A percentile compares a stretch with the other conserved stretches of the same genome.
phyloP scores from a whole-genome alignment of 2,888 invertebrate genomes.

The Coenonympha arcania region DNA sequence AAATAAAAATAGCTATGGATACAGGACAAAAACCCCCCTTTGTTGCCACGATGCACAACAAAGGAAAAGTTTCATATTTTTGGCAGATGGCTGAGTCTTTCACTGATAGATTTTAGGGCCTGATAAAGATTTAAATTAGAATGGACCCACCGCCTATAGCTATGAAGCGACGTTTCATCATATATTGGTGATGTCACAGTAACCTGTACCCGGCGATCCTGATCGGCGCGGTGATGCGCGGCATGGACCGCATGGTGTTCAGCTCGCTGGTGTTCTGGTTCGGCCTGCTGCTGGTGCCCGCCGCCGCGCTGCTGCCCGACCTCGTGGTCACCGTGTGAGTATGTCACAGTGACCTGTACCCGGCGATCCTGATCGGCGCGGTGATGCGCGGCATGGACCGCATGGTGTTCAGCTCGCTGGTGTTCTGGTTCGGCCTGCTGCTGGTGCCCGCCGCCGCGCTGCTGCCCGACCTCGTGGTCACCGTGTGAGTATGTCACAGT shows the following conservation, averaged over 20 bases:
- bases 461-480: conserved; percentile 89
- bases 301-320: conserved; percentile 90
- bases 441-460: conserved; percentile 91
- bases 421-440: conserved; percentile 95
- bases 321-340: conserved; percentile 91
- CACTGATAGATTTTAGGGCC: too few species aligned
- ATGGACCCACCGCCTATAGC: too few species aligned
- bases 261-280: conserved; percentile 96
- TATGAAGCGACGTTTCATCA: too few species aligned
- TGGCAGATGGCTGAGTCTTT: too few species aligned
- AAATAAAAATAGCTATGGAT: too few species aligned
- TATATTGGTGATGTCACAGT: too few species aligned
- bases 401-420: conserved; percentile 89
- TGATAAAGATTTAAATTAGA: too few species aligned
- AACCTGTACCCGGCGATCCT: conserved; percentile 71
- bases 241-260: conserved; percentile 93
- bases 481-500: conserved; percentile 93
- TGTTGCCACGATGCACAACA: too few species aligned
- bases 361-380: conserved; percentile 84
- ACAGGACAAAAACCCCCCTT: too few species aligned
- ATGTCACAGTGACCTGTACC: too few species aligned
- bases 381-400: conserved; percentile 95
- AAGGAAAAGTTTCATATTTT: too few species aligned
- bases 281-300: conserved; percentile 90
- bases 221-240: conserved; percentile 94